These are phyloP conservation scores for Reticulitermes speratus DNA, from an alignment of 1,140 invertebrate genomes.

Conservation along the genomic window DNA sequence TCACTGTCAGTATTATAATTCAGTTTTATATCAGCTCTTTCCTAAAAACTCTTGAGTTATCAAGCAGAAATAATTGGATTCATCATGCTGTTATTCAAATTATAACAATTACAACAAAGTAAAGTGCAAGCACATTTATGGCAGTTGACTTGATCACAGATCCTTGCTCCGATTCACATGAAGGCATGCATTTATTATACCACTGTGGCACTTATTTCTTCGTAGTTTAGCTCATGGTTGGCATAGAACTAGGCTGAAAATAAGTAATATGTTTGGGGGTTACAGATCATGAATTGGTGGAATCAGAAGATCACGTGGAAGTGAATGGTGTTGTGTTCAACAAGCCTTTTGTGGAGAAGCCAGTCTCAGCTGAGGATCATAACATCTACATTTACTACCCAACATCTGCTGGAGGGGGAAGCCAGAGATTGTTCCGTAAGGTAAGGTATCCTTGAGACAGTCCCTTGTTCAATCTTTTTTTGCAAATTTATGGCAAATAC, in stretches of 20 bases:
- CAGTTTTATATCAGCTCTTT: too few species aligned
- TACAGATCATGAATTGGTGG: slow-evolving; percentile 87
- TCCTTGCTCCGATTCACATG: not conserved
- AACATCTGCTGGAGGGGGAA: slow-evolving; percentile 95
- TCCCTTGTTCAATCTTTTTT: slow-evolving; percentile 29
- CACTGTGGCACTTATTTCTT: too few species aligned
- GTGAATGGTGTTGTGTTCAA: slow-evolving; percentile 97
- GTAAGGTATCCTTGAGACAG: slow-evolving; percentile 53
- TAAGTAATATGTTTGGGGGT: slow-evolving; percentile 32
- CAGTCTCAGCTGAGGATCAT: slow-evolving; percentile 97
- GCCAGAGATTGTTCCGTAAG: slow-evolving; percentile 95
- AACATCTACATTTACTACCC: slow-evolving; percentile 99
- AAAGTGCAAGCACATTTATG: too few species aligned
- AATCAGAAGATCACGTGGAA: slow-evolving; percentile 98
- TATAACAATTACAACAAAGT: too few species aligned
- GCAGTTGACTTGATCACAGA: not conserved
- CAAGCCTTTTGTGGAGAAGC: slow-evolving; percentile 99
- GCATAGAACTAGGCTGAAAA: not conserved
- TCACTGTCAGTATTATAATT: too few species aligned
- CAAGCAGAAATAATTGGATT: too few species aligned
- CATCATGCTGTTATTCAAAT: too few species aligned
- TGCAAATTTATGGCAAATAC: not conserved
- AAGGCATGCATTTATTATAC: not conserved
- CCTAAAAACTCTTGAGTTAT: too few species aligned
- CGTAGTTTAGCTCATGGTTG: too few species aligned